Base-by-base conservation (phyloP, 2,113 vertebrate genomes). In the Trachemys scripta region DNA sequence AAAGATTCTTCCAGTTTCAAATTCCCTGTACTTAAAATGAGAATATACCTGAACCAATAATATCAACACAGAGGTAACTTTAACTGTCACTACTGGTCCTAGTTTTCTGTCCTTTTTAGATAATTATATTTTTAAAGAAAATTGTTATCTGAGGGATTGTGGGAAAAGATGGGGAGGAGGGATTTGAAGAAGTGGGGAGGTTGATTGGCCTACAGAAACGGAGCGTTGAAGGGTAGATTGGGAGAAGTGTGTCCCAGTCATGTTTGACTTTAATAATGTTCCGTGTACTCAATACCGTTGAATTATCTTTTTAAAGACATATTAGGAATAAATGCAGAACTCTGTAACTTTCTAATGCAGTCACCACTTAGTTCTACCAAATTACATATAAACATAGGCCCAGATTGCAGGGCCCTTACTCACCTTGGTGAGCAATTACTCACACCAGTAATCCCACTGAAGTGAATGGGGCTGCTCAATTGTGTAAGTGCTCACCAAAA, bases 361-460 rank as follows among this genome's bases (percentile, higher is more conserved):
- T 85, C 78, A n/a, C 42, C 78, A 9, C 8, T 82, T 62, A 29
- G 45, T 82, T 84, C 84, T 76, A 54, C 56, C 65, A 59, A 80
- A 82, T 31, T 27, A 1, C 31, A 51, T 17, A 38, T 1, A 2
- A 42, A 76, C 2, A 1, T 25, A 42, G 57, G 19, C 12, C 25
- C 38, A 57, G 25, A 50, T 50, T 16, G 45, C 25, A 57, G 25
- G 12, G 5, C 35, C 50, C 49, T 17, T 11, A 16, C 8, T n/a
- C 4, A 6, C 10, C 17, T 25, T 2, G 4, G 13, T 25, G 42
- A 56, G 19, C 1, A 4, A 76, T 42, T 69, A 17, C 12, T 56
- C 10, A 16, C 35, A 59, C 7, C 35, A 12, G 1, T 82, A 0
- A 0, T 49, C 75, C 25, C 2, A 0, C 50, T 85, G 10, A 75